Evolutionary conservation across 1,140 invertebrate species (phyloP).

Genomic region (Trigoniulus corallinus): DNA sequence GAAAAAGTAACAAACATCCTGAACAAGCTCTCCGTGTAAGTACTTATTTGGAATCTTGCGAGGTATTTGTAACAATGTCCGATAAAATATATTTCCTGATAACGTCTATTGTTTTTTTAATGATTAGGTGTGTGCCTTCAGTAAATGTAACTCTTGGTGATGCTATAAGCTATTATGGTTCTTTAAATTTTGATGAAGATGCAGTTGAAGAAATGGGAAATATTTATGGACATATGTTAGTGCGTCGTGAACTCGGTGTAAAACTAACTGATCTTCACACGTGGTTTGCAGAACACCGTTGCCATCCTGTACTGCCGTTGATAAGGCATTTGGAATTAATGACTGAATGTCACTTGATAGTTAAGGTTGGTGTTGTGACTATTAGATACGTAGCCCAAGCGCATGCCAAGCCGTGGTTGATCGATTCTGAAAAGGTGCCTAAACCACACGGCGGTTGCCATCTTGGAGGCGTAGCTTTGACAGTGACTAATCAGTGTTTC

Average conservation of each 20-base stretch:
- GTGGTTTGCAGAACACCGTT: neutral
- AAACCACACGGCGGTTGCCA: neutral
- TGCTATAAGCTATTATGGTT: neutral
- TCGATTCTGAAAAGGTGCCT: neutral
- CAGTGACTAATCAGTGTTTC: neutral
- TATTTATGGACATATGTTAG: conserved; percentile 2
- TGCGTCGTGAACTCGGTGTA: neutral
- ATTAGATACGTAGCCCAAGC: conserved; percentile 6
- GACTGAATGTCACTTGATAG: neutral
- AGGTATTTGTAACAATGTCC: conserved; percentile 1
- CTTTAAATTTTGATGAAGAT: neutral
- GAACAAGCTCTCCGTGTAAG: neutral
- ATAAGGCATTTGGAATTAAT: conserved; percentile 5
- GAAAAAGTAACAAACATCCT: neutral
- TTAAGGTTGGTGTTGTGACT: conserved; percentile 9
- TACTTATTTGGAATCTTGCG: neutral
- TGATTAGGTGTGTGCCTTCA: neutral
- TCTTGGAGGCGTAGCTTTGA: neutral
- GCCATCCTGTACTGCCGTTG: neutral
- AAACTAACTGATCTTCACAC: neutral
- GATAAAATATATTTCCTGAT: neutral
- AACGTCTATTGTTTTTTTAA: neutral
- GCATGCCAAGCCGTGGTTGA: neutral
- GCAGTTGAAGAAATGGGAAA: conserved; percentile 3
- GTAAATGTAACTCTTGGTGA: neutral